Evolutionary conservation across 2,888 invertebrate genomes (phyloP), one percentile per base, ranked within the genome.

Genomic region (Schizaphis graminum): DNA sequence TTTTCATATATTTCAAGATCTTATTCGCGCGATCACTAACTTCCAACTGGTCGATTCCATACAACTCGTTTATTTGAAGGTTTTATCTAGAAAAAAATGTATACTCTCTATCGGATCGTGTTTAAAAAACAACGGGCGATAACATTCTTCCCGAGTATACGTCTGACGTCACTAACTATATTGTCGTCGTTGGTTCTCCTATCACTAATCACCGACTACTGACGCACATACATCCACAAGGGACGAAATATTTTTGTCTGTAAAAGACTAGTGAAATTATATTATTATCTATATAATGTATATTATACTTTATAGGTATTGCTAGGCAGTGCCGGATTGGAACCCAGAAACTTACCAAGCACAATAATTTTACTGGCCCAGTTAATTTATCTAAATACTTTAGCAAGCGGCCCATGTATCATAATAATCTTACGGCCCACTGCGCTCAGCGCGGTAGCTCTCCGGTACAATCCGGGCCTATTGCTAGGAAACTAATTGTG

Each of bases 1-100:
- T 67, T 90, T 90, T 90, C n/a, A 47, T 67, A 47, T 90, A 44
- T 61, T 90, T 90, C n/a, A 26, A 11, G 47, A 61, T 90, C n/a
- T 90, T 11, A 21, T 89, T 35, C 44, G 47, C 53, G 26, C 35
- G 16, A 35, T 28, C 10, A n/a, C 21, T 47, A 53, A 53, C 53
- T 21, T 5, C 53, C 53, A n/a, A 47, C n/a, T 24, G n/a, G 21
- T n/a, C 61, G 61, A 47, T 90, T 67, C 61, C 47, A n/a, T 3
- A 44, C 47, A n/a, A 47, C 44, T 61, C 11, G 61, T 61, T 61
- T 35, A 8, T 77, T 35, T 61, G 90, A 90, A 21, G n/a, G 61
- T 67, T 61, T 67, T 67, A 90, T 67, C 28, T 11, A 13, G n/a
- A 61, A 77, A 28, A 47, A 41, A 89, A 44, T 44, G 61, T 47